Evolutionary conservation across 1,140 invertebrate species (phyloP).

Genomic region (Cherax destructor): DNA sequence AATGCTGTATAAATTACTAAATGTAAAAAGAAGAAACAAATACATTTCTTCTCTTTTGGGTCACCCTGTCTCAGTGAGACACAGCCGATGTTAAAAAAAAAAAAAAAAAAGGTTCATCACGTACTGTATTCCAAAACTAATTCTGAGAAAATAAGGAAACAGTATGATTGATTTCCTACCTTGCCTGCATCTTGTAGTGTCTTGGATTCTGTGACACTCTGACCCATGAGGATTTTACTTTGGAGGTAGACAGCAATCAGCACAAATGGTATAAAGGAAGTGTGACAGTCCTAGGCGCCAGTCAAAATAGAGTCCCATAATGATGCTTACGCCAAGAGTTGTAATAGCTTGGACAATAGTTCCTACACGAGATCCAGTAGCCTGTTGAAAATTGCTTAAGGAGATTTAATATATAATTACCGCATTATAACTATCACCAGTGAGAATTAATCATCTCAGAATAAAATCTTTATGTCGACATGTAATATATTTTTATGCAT

Average conservation of each 20-base stretch:
- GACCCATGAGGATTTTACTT: conserved; percentile 82
- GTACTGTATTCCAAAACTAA: not conserved
- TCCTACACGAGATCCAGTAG: conserved; percentile 87
- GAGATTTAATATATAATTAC: too few species aligned
- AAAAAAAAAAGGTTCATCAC: too few species aligned
- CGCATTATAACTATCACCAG: too few species aligned
- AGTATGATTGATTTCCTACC: conserved; percentile 19
- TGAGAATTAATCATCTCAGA: too few species aligned
- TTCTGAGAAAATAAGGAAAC: too few species aligned
- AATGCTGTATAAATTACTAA: too few species aligned
- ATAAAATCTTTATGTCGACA: too few species aligned
- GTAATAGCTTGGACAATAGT: conserved; percentile 86
- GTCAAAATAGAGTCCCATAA: conserved; percentile 85
- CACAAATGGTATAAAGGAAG: conserved; percentile 87
- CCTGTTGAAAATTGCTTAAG: conserved; percentile 76
- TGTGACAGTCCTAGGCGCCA: conserved; percentile 87
- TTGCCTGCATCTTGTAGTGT: conserved; percentile 64
- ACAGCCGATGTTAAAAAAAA: not conserved
- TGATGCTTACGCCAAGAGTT: conserved; percentile 83
- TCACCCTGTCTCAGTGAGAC: too few species aligned
- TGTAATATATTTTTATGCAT: too few species aligned
- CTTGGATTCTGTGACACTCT: conserved; percentile 76
- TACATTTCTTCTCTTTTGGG: too few species aligned
- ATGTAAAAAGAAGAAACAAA: too few species aligned
- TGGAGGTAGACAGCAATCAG: conserved; percentile 86